Percentiles rank a stretch among this genome's conserved stretches.
Conservation (phyloP, 1,140 invertebrate genomes). For the Bombus pyrosoma region DNA sequence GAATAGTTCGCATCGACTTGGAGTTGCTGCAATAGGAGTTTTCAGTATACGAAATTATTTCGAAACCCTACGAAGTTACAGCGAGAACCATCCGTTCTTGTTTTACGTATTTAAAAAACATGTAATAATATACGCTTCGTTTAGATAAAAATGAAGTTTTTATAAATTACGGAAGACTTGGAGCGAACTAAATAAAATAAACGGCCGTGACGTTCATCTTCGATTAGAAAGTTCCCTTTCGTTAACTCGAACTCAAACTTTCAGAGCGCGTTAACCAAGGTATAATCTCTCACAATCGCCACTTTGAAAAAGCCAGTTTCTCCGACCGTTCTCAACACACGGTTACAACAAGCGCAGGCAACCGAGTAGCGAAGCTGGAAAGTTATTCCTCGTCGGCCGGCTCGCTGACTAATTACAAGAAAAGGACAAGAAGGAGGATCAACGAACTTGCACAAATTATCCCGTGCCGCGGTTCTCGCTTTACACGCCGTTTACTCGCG, state of each 20-base stretch:
- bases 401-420: conserved; percentile 38
- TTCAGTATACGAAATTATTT: no score
- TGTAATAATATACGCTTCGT: no score
- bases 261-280: background rate
- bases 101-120: no score
- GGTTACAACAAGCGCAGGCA: background rate
- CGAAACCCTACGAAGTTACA: no score
- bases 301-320: background rate
- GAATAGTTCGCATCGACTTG: no score
- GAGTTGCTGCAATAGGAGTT: rapidly evolving
- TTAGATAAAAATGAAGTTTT: no score
- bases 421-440: conserved; percentile 24
- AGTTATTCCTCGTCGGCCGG: background rate
- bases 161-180: no score
- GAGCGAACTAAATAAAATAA: no score
- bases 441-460: conserved; percentile 42
- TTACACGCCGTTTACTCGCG: conserved; percentile 33
- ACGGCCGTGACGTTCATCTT: no score
- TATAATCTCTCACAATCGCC: background rate
- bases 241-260: background rate
- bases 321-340: background rate
- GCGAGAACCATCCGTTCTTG: rapidly evolving
- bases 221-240: background rate
- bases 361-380: background rate
- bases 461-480: conserved; percentile 32